phyloP scores from a whole-genome alignment of 1,140 invertebrate species.

The Saxidomus purpurata region DNA sequence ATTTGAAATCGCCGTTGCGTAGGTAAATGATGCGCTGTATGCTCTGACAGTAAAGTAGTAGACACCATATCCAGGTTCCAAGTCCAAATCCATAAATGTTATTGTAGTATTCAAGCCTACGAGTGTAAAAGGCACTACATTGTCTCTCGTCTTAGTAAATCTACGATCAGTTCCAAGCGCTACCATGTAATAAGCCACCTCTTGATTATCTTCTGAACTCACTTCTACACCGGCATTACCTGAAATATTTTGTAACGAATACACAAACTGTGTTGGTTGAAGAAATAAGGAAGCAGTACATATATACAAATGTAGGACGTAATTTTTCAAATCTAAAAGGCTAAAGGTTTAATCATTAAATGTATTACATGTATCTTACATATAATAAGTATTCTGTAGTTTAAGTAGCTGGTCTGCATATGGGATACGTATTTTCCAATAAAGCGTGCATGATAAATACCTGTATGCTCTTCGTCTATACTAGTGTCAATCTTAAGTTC shows the following conservation, averaged over 20 bases:
- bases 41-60: conserved; percentile 77
- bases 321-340: too few relatives aligned
- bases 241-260: too few relatives aligned
- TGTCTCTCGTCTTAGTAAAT: conserved; percentile 71
- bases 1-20: conserved; percentile 73
- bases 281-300: too few relatives aligned
- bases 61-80: conserved; percentile 45
- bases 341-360: too few relatives aligned
- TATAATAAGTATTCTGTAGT: too few relatives aligned
- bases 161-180: conserved; percentile 75
- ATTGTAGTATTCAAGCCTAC: conserved; percentile 70
- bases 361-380: too few relatives aligned
- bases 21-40: conserved; percentile 59
- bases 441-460: too few relatives aligned
- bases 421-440: too few relatives aligned
- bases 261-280: too few relatives aligned
- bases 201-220: conserved; percentile 53
- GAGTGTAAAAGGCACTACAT: conserved; percentile 72
- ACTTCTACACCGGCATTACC: conserved; percentile 17
- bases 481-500: not conserved
- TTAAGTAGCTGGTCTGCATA: too few relatives aligned
- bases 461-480: not conserved
- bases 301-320: too few relatives aligned
- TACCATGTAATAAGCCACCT: conserved; percentile 70
- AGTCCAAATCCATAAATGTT: conserved; percentile 70